Conservation (phyloP, 1,140 invertebrate species). For the Lucilia sericata region DNA sequence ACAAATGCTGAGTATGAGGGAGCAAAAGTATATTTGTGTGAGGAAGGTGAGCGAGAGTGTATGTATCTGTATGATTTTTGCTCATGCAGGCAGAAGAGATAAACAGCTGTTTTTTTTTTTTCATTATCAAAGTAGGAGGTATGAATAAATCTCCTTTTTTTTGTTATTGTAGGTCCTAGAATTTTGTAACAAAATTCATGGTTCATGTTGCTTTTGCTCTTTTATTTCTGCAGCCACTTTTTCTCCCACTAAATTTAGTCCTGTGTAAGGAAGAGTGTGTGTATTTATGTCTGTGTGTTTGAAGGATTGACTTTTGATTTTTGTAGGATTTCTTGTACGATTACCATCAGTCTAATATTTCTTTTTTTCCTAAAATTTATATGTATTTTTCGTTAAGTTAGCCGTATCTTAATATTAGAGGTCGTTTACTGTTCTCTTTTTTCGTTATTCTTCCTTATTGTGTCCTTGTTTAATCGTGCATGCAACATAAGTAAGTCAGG, state of each 20-base stretch:
- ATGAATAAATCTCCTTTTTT: neutral
- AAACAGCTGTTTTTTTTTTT: neutral
- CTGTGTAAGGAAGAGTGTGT: neutral
- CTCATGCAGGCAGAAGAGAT: neutral
- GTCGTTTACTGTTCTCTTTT: neutral
- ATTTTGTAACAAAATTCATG: no score
- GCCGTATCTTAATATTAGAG: neutral
- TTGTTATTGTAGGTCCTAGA: no score
- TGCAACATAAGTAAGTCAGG: conserved; percentile 6
- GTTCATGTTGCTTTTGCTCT: no score
- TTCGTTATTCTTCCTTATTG: neutral
- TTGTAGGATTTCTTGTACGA: neutral
- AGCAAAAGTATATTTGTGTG: no score
- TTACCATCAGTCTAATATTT: neutral
- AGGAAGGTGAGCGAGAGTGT: neutral
- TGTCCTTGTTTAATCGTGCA: conserved; percentile 19
- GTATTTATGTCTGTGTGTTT: neutral
- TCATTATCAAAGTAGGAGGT: neutral
- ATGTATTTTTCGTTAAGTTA: neutral
- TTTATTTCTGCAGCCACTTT: neutral
- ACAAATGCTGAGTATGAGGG: no score
- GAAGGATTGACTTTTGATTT: conserved; percentile 13
- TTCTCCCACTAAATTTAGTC: neutral
- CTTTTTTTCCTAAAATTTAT: neutral
- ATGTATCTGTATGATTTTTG: neutral